Base-by-base conservation (phyloP, 2,113 vertebrate species). In the Cavia porcellus region DNA sequence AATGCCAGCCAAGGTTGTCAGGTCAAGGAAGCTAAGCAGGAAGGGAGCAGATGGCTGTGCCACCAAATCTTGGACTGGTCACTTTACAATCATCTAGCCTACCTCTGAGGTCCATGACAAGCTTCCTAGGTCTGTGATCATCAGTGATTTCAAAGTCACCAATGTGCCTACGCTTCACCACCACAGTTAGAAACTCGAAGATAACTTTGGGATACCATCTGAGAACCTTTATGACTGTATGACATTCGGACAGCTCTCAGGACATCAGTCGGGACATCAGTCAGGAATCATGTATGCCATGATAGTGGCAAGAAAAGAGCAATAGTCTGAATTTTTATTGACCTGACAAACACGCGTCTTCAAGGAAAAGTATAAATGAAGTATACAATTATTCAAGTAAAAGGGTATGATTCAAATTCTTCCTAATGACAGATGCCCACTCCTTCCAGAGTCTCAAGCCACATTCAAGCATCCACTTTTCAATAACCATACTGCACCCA, bases 311-410 rank as follows among this genome's bases (percentile, higher is more conserved):
- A 5, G 55, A 50, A 55, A 81, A 87, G 64, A 81, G 42, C 24
- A n/a, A 70, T 22, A 28, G 52, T 24, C 42, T 66, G 15, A 30
- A 30, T 55, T 64, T 85, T 84, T 32, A 81, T 79, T 72, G 89
- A 57, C 20, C 10, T 87, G n/a, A 87, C 55, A 72, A 97, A 81
- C 89, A 70, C 25, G 7, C 79, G 12, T 57, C 83, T 91, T 83
- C 38, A 66, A 90, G 55, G 30, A 86, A 89, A 87, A 57, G 66
- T 7, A 24, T 70, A 92, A 77, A 75, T 12, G 22, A 91, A 50
- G 74, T n/a, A 50, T 11, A 83, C 7, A 75, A 28, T 42, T 70
- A 68, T 77, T 84, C 70, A 86, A 62, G 55, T 70, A 52, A 92
- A 86, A 45, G 14, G 7, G 17, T 61, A 1, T 57, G 68, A 75